Evolutionary conservation across 2,888 invertebrate genomes (phyloP), one percentile per base, ranked within the genome.

Genomic region (Melinaea marsaeus): DNA sequence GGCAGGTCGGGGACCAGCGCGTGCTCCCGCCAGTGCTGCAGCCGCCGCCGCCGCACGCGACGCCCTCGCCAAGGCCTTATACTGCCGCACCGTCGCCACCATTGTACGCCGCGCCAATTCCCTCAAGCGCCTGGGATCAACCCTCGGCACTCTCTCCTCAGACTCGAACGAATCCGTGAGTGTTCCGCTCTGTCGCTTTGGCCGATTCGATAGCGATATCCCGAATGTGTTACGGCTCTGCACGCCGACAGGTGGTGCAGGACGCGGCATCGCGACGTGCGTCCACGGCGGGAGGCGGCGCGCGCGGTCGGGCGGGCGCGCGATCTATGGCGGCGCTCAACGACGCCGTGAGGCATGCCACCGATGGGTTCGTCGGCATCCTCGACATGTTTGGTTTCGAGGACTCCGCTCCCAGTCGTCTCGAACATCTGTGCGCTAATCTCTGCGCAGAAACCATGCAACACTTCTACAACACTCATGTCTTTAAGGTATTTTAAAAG

Each of bases 341-440:
- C 85, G 97, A 97, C 85, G 97, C 97, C 1, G 97, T 98, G 62
- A 92, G 97, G 57, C 97, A 97, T 89, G 97, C 97, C 46, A 97
- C 97, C 1, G 97, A 98, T 84, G 98, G 98, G 9, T 98, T 98
- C 86, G 98, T 98, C 71, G 98, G 98, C 55, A 97, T 98, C 77
- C 91, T 98, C 62, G 98, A 98, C 84, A 97, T 98, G 97, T 98
- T 98, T 88, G 98, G 98, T 4, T 98, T 98, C 88, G 98, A 98
- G 90, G 97, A 97, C 81, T 96, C 96, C 42, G 95, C 95, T 85
- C 96, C 96, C 1, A 95, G 96, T 75, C 96, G 96, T 72, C 91
- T 98, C 73, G 98, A 98, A 84, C 98, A 98, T 83, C 91, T 98
- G 65, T 98, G 98, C 88, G 97, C 97, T 76, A 98, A 98, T 89